Percentiles rank a stretch among this genome's conserved stretches.
Conservation (phyloP, 2,888 invertebrate genomes). For the Endotricha flammealis region DNA sequence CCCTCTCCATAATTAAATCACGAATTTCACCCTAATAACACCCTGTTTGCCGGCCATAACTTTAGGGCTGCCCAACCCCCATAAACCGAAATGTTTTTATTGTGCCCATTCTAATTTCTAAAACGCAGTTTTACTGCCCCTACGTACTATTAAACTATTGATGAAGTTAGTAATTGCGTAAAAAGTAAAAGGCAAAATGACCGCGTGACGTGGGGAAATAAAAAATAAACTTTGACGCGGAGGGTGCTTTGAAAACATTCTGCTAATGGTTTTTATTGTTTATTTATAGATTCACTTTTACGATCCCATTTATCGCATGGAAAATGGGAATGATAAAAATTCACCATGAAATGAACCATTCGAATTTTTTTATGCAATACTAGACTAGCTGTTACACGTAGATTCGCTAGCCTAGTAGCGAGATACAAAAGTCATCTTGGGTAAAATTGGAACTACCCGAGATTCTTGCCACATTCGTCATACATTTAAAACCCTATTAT, state of each 20-base stretch:
- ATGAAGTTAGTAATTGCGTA: constrained; percentile 9
- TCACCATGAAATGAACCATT: neutral
- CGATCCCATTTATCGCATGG: neutral
- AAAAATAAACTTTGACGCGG: constrained; percentile 7
- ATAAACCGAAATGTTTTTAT: constrained; percentile 10
- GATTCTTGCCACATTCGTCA: too few relatives aligned
- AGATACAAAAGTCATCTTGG: neutral
- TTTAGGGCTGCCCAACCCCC: constrained; percentile 1
- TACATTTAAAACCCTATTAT: too few relatives aligned
- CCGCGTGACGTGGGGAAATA: constrained; percentile 10
- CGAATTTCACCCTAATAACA: constrained; percentile 1
- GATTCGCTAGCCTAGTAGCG: too few relatives aligned
- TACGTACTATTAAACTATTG: constrained; percentile 10
- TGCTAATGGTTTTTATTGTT: constrained; percentile 6
- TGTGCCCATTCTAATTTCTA: constrained; percentile 8
- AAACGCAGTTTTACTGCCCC: constrained; percentile 3
- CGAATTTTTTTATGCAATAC: neutral
- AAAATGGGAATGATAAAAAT: neutral
- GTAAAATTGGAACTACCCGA: too few relatives aligned
- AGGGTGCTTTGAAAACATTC: constrained; percentile 5
- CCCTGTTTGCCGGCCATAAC: constrained; percentile 2
- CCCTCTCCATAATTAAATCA: neutral
- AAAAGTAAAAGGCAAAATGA: constrained; percentile 7
- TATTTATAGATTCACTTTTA: constrained; percentile 6
- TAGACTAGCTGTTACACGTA: neutral